phyloP scores from a whole-genome alignment of 2,888 invertebrate genomes.

The Drepanosiphum platanoidis region DNA sequence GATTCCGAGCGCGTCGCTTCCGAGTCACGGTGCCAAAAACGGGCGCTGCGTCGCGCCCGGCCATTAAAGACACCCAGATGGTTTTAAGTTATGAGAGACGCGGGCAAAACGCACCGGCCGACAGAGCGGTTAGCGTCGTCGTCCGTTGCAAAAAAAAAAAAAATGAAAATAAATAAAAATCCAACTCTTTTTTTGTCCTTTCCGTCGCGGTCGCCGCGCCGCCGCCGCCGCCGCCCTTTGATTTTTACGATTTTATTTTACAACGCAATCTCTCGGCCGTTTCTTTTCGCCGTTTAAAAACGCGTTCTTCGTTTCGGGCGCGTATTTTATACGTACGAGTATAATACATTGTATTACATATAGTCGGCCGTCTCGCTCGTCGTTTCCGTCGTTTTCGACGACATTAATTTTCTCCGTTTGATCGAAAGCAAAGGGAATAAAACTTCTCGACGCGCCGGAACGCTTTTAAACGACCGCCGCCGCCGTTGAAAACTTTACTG shows the following conservation, averaged over 20 bases:
- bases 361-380: no score
- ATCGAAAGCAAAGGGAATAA: constrained; percentile 8
- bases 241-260: constrained; percentile 4
- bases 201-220: not conserved
- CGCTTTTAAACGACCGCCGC: not conserved
- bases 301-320: not conserved
- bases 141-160: constrained; percentile 12
- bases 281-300: constrained; percentile 42
- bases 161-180: not conserved
- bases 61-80: constrained; percentile 45
- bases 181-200: constrained; percentile 26
- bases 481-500: not conserved
- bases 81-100: constrained; percentile 48
- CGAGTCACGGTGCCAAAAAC: constrained; percentile 39
- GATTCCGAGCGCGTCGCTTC: not conserved
- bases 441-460: constrained; percentile 1
- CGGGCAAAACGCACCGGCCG: not conserved
- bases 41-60: constrained; percentile 16
- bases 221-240: not conserved
- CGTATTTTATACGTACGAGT: no score
- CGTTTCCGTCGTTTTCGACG: not conserved
- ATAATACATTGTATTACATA: no score
- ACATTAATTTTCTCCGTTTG: constrained; percentile 43
- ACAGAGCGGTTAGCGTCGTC: constrained; percentile 4
- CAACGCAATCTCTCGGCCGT: constrained; percentile 16